Conservation (phyloP, 1,140 invertebrate genomes). For the Delia radicum region DNA sequence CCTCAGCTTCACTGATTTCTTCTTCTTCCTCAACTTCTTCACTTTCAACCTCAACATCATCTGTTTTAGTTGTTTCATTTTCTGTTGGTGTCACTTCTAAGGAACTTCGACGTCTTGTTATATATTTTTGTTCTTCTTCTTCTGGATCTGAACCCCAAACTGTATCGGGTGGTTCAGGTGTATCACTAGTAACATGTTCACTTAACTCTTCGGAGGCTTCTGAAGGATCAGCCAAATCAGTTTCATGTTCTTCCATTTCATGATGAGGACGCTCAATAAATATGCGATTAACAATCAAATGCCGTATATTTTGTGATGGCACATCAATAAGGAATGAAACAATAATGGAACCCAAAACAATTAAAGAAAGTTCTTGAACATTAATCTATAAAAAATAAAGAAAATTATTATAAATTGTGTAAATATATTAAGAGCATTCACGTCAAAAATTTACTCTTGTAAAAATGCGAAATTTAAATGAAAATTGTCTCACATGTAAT, state of each 20-base stretch:
- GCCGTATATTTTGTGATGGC: constrained; percentile 61
- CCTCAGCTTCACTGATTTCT: constrained; percentile 29
- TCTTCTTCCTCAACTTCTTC: constrained; percentile 27
- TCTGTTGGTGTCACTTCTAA: background rate
- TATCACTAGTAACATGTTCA: constrained; percentile 23
- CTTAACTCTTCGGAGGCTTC: constrained; percentile 13
- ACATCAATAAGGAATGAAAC: constrained; percentile 60
- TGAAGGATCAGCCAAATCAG: background rate
- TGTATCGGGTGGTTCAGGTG: constrained; percentile 33
- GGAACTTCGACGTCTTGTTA: constrained; percentile 21
- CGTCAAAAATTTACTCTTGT: too few species aligned
- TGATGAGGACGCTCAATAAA: constrained; percentile 33
- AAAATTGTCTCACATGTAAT: too few species aligned
- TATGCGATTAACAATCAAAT: constrained; percentile 42
- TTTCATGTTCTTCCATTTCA: constrained; percentile 24
- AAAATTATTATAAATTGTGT: background rate
- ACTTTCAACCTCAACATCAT: constrained; percentile 15
- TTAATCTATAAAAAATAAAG: constrained; percentile 30
- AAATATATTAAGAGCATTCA: too few species aligned
- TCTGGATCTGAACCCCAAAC: constrained; percentile 40
- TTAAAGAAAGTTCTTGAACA: constrained; percentile 32
- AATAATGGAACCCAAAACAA: constrained; percentile 45
- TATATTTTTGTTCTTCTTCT: constrained; percentile 35
- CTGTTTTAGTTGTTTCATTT: background rate
- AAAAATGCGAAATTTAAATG: too few species aligned